These are phyloP conservation scores for Xanthia icteritia DNA, from an alignment of 2,888 invertebrate genomes.

Conservation along the genomic window DNA sequence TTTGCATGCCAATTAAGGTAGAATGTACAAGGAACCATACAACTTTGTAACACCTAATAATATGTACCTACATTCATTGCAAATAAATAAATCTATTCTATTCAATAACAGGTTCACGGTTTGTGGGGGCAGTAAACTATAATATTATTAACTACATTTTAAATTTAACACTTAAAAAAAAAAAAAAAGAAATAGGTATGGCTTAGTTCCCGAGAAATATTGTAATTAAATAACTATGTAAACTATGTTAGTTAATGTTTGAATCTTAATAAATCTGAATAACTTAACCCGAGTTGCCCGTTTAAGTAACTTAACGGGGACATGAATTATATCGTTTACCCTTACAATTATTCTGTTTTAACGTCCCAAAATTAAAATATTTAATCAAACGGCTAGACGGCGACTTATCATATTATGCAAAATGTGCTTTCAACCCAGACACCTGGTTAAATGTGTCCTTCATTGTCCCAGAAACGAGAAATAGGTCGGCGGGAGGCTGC, in stretches of 20 bases:
- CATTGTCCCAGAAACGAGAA: constrained; percentile 83
- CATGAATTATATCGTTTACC: constrained; percentile 60
- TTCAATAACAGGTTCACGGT: constrained; percentile 2
- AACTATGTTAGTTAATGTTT: constrained; percentile 55
- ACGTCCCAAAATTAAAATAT: constrained; percentile 68
- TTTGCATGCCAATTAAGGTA: too few species aligned
- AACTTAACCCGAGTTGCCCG: constrained; percentile 44
- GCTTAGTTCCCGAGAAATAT: constrained; percentile 35
- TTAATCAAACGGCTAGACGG: constrained; percentile 80
- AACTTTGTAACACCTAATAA: too few species aligned
- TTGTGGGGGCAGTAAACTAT: neutral
- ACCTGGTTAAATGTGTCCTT: constrained; percentile 85
- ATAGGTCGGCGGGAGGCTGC: constrained; percentile 86
- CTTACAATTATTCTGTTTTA: constrained; percentile 64
- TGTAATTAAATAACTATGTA: constrained; percentile 53
- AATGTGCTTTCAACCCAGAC: constrained; percentile 81
- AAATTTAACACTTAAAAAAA: constrained; percentile 2
- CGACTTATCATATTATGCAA: constrained; percentile 84
- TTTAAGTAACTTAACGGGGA: constrained; percentile 44
- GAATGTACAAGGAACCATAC: too few species aligned
- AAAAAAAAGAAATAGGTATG: constrained; percentile 10
- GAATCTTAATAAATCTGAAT: constrained; percentile 65
- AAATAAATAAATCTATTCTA: too few species aligned
- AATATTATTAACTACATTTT: constrained; percentile 6
- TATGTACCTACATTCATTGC: too few species aligned